Base-by-base conservation (phyloP, 2,113 vertebrate species). In the Ailurus styani region DNA sequence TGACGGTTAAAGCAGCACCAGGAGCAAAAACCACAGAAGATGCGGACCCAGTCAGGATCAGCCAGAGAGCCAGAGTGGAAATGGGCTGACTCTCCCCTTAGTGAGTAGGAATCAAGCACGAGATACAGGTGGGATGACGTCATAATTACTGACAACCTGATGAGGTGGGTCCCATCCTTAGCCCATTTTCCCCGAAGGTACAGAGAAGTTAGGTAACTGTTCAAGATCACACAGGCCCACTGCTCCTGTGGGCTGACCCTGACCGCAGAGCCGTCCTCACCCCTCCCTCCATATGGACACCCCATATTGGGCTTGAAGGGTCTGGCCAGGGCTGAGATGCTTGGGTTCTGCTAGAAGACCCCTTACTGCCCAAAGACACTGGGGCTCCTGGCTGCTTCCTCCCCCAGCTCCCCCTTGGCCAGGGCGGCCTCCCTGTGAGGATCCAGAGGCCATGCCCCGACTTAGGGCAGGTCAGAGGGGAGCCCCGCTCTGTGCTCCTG, bases 241-340 rank as follows among this genome's bases (percentile, higher is more conserved):
- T 5, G 20, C 13, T 89, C 15, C 34, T 54, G 42, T 0, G 0
- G 23, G 75, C 31, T 2, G 5, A n/a, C 29, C 25, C 37, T 1
- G 4, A 5, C 25, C 3, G 42, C 34, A 42, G 47, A 42, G 31
- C 3, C 2, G 1, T 5, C 31, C 81, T 78, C 0, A 0, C 14
- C 20, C 1, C 2, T 7, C 29, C 47, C 21, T 90, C 31, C 47
- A 8, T 14, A 14, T 4, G 66, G 52, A 34, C 15, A 13, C 70
- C n/a, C 17, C 64, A 29, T 1, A 0, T 15, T 31, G 83, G 50
- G 27, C 62, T 57, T 0, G 0, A 42, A 79, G 60, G 27, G 55
- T 7, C 0, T 37, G 37, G 1, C 45, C 29, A 50, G 31, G 40
- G 73, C 45, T 4, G 8, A n/a, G 42, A 55, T 21, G 64, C 81